Evolutionary conservation across 2,113 vertebrate species (phyloP).

Genomic region (Phocoena phocoena): DNA sequence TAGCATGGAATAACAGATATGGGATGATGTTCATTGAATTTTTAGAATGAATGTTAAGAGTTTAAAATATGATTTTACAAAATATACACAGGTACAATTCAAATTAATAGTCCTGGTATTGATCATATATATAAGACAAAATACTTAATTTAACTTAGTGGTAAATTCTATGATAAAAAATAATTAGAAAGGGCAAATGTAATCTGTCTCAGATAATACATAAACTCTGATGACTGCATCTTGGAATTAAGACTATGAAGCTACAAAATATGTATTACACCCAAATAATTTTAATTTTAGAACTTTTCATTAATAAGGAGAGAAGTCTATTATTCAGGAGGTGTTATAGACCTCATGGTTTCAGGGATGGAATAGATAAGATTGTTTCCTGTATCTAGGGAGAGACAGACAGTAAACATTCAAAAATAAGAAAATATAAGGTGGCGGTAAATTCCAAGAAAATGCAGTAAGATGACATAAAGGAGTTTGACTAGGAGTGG

Average conservation of each 20-base stretch:
- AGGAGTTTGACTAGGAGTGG: neutral
- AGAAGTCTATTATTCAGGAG: neutral
- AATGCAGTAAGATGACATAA: accelerated
- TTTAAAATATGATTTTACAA: slow-evolving; percentile 24
- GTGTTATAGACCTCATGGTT: neutral
- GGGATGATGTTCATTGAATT: neutral
- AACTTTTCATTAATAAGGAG: neutral
- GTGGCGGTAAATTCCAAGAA: neutral
- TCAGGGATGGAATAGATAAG: neutral
- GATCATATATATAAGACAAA: neutral
- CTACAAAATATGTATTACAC: neutral
- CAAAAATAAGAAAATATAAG: neutral
- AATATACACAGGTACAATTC: neutral
- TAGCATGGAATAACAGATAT: neutral
- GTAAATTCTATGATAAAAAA: neutral
- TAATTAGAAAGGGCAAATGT: neutral
- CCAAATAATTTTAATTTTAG: neutral
- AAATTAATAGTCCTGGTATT: neutral
- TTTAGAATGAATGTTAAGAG: neutral
- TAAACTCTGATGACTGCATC: neutral
- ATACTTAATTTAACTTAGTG: neutral
- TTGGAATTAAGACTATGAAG: neutral
- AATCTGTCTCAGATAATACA: neutral
- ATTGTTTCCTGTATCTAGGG: neutral
- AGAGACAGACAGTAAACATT: neutral